These are phyloP conservation scores for Drosophila gaucha DNA, from an alignment of 2,888 invertebrate genomes.

Conservation along the genomic window DNA sequence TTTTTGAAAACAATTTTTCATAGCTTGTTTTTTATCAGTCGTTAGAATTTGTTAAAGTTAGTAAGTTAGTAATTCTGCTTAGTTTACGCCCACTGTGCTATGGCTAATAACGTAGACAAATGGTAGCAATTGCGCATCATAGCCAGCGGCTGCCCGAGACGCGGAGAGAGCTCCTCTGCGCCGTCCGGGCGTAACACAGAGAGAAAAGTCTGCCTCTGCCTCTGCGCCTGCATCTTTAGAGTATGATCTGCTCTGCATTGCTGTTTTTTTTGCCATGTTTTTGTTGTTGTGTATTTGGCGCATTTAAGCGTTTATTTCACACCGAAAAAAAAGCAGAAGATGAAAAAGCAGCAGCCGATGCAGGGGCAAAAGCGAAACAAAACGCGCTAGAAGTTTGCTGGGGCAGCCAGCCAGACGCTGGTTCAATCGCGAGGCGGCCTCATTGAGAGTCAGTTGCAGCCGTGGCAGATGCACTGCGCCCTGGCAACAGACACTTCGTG, in stretches of 20 bases:
- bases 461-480: constrained; percentile 9
- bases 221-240: constrained; percentile 7
- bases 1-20: too few relatives aligned
- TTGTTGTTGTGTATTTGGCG: constrained; percentile 22
- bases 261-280: constrained; percentile 26
- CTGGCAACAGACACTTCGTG: neutral
- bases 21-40: neutral
- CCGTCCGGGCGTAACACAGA: constrained; percentile 67
- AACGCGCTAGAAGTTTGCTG: constrained; percentile 60
- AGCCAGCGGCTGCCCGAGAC: constrained; percentile 22
- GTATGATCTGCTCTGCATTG: constrained; percentile 42
- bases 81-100: constrained; percentile 31
- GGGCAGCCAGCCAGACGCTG: constrained; percentile 28
- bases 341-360: neutral
- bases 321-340: constrained; percentile 41
- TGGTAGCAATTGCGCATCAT: constrained; percentile 28
- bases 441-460: constrained; percentile 36
- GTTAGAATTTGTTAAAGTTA: neutral
- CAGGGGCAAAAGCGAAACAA: constrained; percentile 17
- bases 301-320: constrained; percentile 66
- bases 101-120: constrained; percentile 30
- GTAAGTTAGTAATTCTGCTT: neutral
- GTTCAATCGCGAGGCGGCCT: constrained; percentile 54
- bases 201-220: constrained; percentile 51
- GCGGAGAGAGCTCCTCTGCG: constrained; percentile 17